Evolutionary conservation across 2,797 vertebrate genomes (phyloP).

Genomic region (Erpetoichthys calabaricus): DNA sequence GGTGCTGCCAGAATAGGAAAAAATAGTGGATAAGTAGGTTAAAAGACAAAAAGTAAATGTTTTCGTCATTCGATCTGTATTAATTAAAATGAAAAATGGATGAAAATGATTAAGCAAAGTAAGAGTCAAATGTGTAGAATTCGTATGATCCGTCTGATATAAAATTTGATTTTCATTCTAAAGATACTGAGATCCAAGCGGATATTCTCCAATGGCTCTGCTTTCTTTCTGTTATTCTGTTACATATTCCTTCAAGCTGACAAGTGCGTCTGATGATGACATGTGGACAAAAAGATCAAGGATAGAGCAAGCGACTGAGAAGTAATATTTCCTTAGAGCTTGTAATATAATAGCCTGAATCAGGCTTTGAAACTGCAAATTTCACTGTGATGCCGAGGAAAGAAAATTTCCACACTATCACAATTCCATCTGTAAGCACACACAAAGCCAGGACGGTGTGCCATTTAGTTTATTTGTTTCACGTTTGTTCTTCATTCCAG

Average conservation of each 20-base stretch:
- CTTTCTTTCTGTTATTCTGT: constrained; percentile 7
- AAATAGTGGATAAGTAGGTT: too few relatives aligned
- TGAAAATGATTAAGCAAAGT: constrained; percentile 12
- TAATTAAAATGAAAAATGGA: too few relatives aligned
- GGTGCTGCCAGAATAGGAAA: too few relatives aligned
- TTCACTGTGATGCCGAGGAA: constrained; percentile 35
- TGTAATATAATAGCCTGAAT: constrained; percentile 46
- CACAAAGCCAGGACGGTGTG: constrained; percentile 38
- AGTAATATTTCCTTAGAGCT: constrained; percentile 46
- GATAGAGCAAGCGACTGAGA: constrained; percentile 42
- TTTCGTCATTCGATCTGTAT: too few relatives aligned
- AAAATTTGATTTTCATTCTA: too few relatives aligned
- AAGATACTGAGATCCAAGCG: constrained; percentile 13
- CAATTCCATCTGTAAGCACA: constrained; percentile 43
- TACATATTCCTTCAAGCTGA: background rate
- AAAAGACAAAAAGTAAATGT: too few relatives aligned
- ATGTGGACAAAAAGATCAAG: constrained; percentile 41
- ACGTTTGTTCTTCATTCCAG: constrained; percentile 39
- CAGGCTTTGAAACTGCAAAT: constrained; percentile 34
- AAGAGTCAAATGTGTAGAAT: constrained; percentile 38
- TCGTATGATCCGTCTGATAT: too few relatives aligned
- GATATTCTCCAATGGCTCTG: constrained; percentile 25
- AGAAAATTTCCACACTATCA: constrained; percentile 42
- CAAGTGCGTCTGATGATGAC: constrained; percentile 29
- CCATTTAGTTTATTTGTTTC: constrained; percentile 51